Conservation (phyloP, 2,888 invertebrate species). For the Cataglyphis albicans region DNA sequence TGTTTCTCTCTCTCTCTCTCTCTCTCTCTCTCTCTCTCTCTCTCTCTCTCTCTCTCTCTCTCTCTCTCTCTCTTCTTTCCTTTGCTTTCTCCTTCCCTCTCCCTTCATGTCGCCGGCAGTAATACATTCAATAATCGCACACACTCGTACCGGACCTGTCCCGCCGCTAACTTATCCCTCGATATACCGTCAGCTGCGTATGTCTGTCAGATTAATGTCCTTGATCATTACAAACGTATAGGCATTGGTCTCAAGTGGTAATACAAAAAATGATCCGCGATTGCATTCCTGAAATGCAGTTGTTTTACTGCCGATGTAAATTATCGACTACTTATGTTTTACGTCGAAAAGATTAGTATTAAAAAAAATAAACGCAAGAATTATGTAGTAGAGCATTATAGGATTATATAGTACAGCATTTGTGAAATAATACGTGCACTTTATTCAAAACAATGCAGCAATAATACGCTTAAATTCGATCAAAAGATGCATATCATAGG, state of each 20-base stretch:
- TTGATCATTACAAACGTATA: constrained; percentile 49
- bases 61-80: background rate
- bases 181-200: constrained; percentile 56
- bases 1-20: background rate
- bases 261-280: constrained; percentile 41
- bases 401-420: background rate
- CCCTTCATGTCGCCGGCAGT: constrained; percentile 41
- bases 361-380: background rate
- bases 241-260: constrained; percentile 59
- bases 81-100: background rate
- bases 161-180: constrained; percentile 51
- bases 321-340: constrained; percentile 14
- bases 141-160: constrained; percentile 43
- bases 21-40: background rate
- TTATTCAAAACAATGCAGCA: background rate
- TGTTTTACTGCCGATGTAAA: background rate
- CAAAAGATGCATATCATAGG: background rate
- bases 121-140: constrained; percentile 60
- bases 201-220: constrained; percentile 61
- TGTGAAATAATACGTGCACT: background rate
- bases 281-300: constrained; percentile 7
- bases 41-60: background rate
- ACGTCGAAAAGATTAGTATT: constrained; percentile 11
- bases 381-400: background rate
- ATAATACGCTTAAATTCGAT: background rate